Base-by-base conservation (phyloP, 2,888 invertebrate species). In the Thelaira solivaga region DNA sequence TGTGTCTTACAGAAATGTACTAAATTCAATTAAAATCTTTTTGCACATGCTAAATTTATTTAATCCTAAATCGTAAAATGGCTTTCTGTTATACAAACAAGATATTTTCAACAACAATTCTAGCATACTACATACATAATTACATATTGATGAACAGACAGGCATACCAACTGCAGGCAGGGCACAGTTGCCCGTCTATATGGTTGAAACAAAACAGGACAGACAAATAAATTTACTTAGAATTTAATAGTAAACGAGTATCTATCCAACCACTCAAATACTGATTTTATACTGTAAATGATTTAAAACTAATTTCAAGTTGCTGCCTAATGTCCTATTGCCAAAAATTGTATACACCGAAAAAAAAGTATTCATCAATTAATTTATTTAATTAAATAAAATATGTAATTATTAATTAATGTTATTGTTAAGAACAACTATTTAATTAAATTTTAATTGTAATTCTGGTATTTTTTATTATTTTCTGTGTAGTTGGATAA, bases 301-400 rank as follows among this genome's bases (percentile, higher is more conserved):
- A 68, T 39, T 68, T 68, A 49, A 62, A 75, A 57, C 39, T 49
- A 57, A 69, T 75, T 75, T 68, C 18, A 64, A 39, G 29, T 57
- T 43, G 24, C 53, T 53, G 24, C 16, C 41, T 61, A 53, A 59
- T 61, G 26, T 13, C 4, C 16, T 7, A 43, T 6, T 39, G n/a
- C n/a, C n/a, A n/a, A n/a, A n/a, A n/a, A n/a, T n/a, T n/a, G n/a
- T n/a, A n/a, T n/a, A n/a, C n/a, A n/a, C n/a, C n/a, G n/a, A n/a
- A n/a, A n/a, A n/a, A n/a, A n/a, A n/a, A n/a, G n/a, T n/a, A n/a
- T n/a, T n/a, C n/a, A n/a, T n/a, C n/a, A n/a, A n/a, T n/a, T n/a
- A n/a, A n/a, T n/a, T n/a, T n/a, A n/a, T n/a, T n/a, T n/a, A n/a
- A n/a, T n/a, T n/a, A n/a, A n/a, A n/a, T n/a, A n/a, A n/a, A n/a